Conservation (phyloP, 2,888 invertebrate genomes). For the Timandra comae region DNA sequence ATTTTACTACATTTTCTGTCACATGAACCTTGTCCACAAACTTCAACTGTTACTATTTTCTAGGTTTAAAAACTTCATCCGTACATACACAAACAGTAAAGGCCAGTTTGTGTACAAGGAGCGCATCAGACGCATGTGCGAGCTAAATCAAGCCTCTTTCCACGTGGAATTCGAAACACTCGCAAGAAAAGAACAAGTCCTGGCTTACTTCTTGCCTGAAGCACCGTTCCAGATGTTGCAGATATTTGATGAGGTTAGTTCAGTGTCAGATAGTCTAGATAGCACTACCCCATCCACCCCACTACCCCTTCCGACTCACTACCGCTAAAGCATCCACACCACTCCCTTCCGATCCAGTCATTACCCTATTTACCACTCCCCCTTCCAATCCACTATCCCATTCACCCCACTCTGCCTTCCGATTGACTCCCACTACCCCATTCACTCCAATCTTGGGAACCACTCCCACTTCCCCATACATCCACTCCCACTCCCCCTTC, state of each 20-base stretch:
- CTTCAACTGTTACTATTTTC: constrained; percentile 5
- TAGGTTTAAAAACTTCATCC: constrained; percentile 91
- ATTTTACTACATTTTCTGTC: too few relatives aligned
- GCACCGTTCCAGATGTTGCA: constrained; percentile 98
- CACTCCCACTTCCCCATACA: too few relatives aligned
- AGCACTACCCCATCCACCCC: too few relatives aligned
- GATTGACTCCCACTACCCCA: too few relatives aligned
- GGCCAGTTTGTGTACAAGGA: constrained; percentile 94
- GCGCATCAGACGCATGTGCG: constrained; percentile 95
- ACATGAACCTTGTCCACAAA: too few relatives aligned
- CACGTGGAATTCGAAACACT: constrained; percentile 95
- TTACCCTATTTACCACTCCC: too few relatives aligned
- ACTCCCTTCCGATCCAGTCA: too few relatives aligned
- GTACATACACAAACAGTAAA: constrained; percentile 91
- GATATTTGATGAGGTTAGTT: constrained; percentile 90
- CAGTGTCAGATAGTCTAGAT: not conserved
- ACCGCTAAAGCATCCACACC: not conserved
- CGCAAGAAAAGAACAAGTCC: constrained; percentile 92
- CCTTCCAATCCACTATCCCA: too few relatives aligned
- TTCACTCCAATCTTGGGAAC: too few relatives aligned
- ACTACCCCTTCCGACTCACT: too few relatives aligned
- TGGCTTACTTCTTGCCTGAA: constrained; percentile 98
- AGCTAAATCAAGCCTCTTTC: constrained; percentile 92
- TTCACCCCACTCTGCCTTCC: too few relatives aligned
- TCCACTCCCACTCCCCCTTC: too few relatives aligned